A percentile compares a stretch with the other conserved stretches of the same genome.
These are phyloP conservation scores for Nomada fucata DNA, from an alignment of 2,888 invertebrate genomes.

Conservation along the genomic window DNA sequence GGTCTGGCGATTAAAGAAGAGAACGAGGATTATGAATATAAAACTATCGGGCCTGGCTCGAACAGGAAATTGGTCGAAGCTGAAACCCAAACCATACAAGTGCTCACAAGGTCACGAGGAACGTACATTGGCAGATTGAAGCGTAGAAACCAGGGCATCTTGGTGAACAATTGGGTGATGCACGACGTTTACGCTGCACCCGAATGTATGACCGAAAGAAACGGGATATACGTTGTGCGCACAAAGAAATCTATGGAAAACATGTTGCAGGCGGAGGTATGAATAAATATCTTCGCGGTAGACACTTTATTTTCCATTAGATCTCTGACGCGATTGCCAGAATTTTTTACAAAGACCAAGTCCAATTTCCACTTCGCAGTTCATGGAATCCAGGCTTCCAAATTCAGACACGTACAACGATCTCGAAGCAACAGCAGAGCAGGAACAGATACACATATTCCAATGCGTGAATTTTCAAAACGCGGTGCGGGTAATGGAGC, in stretches of 20 bases:
- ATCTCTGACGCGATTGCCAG: too few relatives aligned
- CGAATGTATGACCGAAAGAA: slow-evolving; percentile 78
- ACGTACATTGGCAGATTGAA: slow-evolving; percentile 86
- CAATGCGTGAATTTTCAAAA: slow-evolving; percentile 79
- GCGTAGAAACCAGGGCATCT: slow-evolving; percentile 86
- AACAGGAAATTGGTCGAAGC: slow-evolving; percentile 88
- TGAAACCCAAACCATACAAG: slow-evolving; percentile 89
- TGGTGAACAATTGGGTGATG: slow-evolving; percentile 92
- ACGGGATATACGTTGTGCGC: slow-evolving; percentile 46
- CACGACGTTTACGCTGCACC: slow-evolving; percentile 86
- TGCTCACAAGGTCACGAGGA: slow-evolving; percentile 87
- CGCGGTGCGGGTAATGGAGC: slow-evolving; percentile 88
- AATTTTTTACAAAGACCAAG: not conserved
- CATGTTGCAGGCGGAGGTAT: slow-evolving; percentile 48
- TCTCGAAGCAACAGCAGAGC: slow-evolving; percentile 66
- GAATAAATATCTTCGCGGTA: not conserved
- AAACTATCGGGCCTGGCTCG: slow-evolving; percentile 89
- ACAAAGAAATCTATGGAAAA: slow-evolving; percentile 43
- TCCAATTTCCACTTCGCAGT: slow-evolving; percentile 39
- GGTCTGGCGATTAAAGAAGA: slow-evolving; percentile 86
- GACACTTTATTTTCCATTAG: not conserved
- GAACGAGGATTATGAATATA: slow-evolving; percentile 88
- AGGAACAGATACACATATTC: slow-evolving; percentile 80
- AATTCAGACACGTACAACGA: not conserved
- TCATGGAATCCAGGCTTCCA: slow-evolving; percentile 49